Conservation (phyloP, 1,140 invertebrate genomes). For the Adoxophyes honmai region DNA sequence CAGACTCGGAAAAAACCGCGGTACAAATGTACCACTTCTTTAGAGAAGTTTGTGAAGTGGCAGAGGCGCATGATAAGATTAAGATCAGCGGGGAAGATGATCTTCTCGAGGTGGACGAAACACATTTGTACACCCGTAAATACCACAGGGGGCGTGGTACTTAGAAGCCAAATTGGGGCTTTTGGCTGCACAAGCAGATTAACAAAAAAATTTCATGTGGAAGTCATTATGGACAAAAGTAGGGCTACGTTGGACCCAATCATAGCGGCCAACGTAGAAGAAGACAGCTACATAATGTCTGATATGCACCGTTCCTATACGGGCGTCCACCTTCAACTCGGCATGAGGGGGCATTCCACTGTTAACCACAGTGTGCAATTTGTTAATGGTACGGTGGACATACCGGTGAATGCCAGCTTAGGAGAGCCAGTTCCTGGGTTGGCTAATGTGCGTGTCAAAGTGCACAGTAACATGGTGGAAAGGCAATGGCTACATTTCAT, state of each 20-base stretch:
- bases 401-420: too few species aligned
- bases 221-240: too few species aligned
- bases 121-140: neutral
- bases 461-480: neutral
- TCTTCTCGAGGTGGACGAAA: neutral
- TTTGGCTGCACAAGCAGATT: too few species aligned
- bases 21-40: too few species aligned
- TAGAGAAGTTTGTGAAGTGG: too few species aligned
- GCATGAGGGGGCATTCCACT: too few species aligned
- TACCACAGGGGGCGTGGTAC: neutral
- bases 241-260: too few species aligned
- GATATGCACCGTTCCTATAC: slow-evolving; percentile 19
- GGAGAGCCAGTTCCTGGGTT: too few species aligned
- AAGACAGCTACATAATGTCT: slow-evolving; percentile 18
- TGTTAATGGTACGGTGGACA: too few species aligned
- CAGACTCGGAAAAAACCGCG: neutral
- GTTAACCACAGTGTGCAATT: slow-evolving; percentile 11
- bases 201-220: neutral
- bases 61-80: neutral
- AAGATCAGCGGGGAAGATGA: neutral
- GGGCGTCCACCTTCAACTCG: slow-evolving; percentile 16
- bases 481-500: slow-evolving; percentile 14
- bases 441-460: neutral
- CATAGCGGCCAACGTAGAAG: neutral
- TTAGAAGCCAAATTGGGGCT: too few species aligned